These are phyloP conservation scores for Isoperla grammatica DNA, from an alignment of 2,888 invertebrate species.

Conservation along the genomic window DNA sequence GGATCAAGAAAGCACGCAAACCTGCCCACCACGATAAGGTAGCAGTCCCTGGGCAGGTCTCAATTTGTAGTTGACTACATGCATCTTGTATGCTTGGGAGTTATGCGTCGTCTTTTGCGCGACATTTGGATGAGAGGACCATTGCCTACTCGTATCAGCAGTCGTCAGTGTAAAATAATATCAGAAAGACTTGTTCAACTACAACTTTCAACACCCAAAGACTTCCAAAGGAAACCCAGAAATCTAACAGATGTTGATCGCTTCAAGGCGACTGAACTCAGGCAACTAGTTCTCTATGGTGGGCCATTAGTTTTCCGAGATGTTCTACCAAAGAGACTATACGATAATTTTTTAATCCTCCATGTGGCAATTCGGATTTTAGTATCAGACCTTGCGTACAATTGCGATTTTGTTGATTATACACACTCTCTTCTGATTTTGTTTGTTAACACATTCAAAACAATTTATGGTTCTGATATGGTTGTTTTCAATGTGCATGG, in stretches of 20 bases:
- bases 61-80: neutral
- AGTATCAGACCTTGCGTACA: slow-evolving; percentile 22
- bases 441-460: slow-evolving; percentile 35
- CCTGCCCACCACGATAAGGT: no score
- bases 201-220: slow-evolving; percentile 1
- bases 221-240: slow-evolving; percentile 33
- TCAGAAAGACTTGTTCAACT: neutral
- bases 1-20: no score
- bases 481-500: slow-evolving; percentile 41
- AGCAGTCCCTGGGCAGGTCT: no score
- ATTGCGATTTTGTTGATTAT: slow-evolving; percentile 19
- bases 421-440: slow-evolving; percentile 30
- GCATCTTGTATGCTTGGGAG: neutral
- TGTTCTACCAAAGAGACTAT: slow-evolving; percentile 28
- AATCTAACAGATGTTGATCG: slow-evolving; percentile 25
- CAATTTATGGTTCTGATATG: slow-evolving; percentile 38
- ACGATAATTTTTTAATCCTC: slow-evolving; percentile 33
- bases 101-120: neutral
- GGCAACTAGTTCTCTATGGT: slow-evolving; percentile 34
- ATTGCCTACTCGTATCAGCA: no score
- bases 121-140: neutral
- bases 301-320: slow-evolving; percentile 33
- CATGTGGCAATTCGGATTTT: slow-evolving; percentile 33
- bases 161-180: no score
- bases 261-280: slow-evolving; percentile 35